These are phyloP conservation scores for Rotaria macrura DNA, from an alignment of 2,888 invertebrate species.

Conservation along the genomic window DNA sequence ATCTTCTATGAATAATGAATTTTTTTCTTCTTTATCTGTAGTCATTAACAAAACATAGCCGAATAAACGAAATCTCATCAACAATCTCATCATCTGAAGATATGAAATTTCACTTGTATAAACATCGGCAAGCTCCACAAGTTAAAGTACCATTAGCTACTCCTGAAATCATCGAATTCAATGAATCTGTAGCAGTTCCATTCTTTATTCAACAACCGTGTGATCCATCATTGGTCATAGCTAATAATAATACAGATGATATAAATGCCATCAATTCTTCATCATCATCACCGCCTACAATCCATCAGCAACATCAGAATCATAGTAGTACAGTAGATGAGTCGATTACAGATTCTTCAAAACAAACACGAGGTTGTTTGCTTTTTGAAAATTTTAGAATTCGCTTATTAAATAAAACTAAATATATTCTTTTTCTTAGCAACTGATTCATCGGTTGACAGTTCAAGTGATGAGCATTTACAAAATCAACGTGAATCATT, in stretches of 20 bases:
- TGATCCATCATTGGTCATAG: background rate
- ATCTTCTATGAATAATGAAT: background rate
- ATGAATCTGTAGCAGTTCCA: background rate
- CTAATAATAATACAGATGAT: background rate
- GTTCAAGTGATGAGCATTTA: slow-evolving; percentile 5
- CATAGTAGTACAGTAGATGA: background rate
- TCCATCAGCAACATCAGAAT: background rate
- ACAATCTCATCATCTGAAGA: background rate
- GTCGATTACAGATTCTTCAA: slow-evolving; percentile 8
- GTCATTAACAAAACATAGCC: background rate
- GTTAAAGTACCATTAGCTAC: background rate
- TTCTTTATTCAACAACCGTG: background rate
- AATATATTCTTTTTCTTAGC: too few relatives aligned
- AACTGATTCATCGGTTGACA: slow-evolving; percentile 14
- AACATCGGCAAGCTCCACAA: background rate
- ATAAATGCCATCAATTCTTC: background rate
- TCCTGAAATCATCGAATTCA: slow-evolving; percentile 8
- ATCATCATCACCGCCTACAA: background rate
- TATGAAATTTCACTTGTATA: background rate
- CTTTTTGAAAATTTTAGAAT: too few relatives aligned
- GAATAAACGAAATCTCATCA: background rate
- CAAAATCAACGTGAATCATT: background rate
- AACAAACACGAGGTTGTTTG: background rate
- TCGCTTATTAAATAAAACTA: too few relatives aligned
- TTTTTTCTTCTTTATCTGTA: background rate